Evolutionary conservation across 2,888 invertebrate species (phyloP).

Genomic region (Piscicola geometra): DNA sequence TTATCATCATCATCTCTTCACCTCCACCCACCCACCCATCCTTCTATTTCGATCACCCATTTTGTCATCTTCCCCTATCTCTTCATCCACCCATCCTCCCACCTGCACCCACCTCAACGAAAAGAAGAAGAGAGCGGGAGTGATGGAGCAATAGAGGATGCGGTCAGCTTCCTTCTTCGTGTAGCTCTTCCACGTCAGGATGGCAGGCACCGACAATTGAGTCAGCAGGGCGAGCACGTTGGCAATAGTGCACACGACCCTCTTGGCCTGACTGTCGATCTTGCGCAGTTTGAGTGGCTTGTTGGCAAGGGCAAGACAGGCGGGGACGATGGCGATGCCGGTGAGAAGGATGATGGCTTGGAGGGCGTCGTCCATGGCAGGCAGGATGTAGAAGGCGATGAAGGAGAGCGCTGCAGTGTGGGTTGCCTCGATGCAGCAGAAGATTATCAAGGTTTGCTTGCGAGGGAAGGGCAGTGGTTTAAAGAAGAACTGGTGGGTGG

Average conservation of each 20-base stretch:
- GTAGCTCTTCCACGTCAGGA: slow-evolving; percentile 19
- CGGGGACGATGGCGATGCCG: slow-evolving; percentile 21
- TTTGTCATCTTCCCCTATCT: too few species aligned
- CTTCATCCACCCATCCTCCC: too few species aligned
- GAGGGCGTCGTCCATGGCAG: slow-evolving; percentile 8
- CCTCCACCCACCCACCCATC: too few species aligned
- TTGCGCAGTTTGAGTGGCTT: not conserved
- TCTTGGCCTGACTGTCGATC: slow-evolving; percentile 7
- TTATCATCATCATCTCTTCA: too few species aligned
- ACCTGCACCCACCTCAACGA: not conserved
- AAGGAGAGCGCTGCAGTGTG: slow-evolving; percentile 5
- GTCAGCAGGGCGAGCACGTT: not conserved
- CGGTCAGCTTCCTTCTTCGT: not conserved
- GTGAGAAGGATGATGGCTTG: slow-evolving; percentile 6
- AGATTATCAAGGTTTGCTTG: not conserved
- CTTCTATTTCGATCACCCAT: too few species aligned
- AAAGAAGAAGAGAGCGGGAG: not conserved
- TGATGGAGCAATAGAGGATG: not conserved
- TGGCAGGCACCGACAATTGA: slow-evolving; percentile 15
- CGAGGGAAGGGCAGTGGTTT: not conserved
- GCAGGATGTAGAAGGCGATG: slow-evolving; percentile 22
- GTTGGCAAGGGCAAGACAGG: slow-evolving; percentile 3
- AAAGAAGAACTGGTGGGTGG: slow-evolving; percentile 17
- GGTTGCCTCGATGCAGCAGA: not conserved
- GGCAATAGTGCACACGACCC: not conserved